phyloP scores from a whole-genome alignment of 2,888 invertebrate species.

The Synergus gifuensis region DNA sequence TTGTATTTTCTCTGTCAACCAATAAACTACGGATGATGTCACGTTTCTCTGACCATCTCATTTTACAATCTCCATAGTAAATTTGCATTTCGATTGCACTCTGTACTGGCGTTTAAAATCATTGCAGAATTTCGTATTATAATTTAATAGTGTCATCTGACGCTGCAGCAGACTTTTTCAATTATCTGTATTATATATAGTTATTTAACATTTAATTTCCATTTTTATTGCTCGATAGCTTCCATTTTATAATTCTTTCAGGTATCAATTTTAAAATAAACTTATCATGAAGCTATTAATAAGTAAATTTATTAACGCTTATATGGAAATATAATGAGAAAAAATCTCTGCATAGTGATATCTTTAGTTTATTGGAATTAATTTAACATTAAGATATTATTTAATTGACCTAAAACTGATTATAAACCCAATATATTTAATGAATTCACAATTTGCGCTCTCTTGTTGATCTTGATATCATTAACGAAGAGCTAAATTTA shows the following conservation, averaged over 20 bases:
- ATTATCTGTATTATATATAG: background rate
- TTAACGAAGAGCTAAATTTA: background rate
- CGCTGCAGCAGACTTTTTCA: background rate
- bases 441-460: background rate
- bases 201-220: background rate
- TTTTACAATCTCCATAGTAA: background rate
- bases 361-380: background rate
- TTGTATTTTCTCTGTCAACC: background rate
- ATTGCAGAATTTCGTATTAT: background rate
- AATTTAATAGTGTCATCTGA: background rate
- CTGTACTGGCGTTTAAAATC: background rate
- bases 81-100: constrained; percentile 5
- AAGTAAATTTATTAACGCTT: background rate
- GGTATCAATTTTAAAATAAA: background rate
- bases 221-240: background rate
- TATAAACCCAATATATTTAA: background rate
- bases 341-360: background rate
- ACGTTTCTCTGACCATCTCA: background rate
- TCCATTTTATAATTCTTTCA: background rate
- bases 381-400: background rate
- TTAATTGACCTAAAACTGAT: background rate
- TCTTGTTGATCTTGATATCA: background rate
- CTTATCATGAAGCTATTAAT: background rate
- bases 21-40: background rate
- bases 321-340: background rate